A percentile compares a stretch with the other conserved stretches of the same genome.
phyloP scores from a whole-genome alignment of 2,797 vertebrate genomes.

The Manis javanica region DNA sequence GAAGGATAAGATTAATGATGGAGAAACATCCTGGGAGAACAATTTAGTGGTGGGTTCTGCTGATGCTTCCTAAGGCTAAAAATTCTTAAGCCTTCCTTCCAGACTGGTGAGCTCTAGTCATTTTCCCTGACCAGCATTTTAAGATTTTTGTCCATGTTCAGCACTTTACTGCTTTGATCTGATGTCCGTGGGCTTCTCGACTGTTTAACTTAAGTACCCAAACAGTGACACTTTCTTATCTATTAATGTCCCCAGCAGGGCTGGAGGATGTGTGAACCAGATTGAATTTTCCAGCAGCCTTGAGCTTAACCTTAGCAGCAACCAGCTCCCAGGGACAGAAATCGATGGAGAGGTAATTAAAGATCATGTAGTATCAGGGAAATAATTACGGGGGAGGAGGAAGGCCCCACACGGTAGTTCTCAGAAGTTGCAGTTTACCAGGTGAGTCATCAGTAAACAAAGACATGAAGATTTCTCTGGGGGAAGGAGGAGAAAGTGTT shows the following conservation, averaged over 20 bases:
- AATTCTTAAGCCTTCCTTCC: background rate
- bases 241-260: background rate
- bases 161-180: background rate
- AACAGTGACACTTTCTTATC: background rate
- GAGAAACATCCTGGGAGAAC: background rate
- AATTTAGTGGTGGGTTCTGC: rapidly evolving
- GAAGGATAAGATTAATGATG: rapidly evolving
- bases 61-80: background rate
- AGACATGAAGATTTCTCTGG: background rate
- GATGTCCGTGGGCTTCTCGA: background rate
- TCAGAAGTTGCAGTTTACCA: background rate
- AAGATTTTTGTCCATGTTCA: background rate
- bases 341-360: constrained; percentile 62
- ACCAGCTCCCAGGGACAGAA: background rate
- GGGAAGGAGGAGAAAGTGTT: background rate
- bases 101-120: rapidly evolving
- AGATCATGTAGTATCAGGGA: constrained; percentile 14
- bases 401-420: background rate
- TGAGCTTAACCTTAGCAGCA: background rate
- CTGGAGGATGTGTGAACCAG: background rate
- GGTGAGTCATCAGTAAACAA: background rate
- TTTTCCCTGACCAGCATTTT: background rate
- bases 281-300: constrained; percentile 61
- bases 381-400: background rate
- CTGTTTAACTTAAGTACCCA: background rate